Conservation (phyloP, 2,888 invertebrate species). For the Balanococcus diminutus region DNA sequence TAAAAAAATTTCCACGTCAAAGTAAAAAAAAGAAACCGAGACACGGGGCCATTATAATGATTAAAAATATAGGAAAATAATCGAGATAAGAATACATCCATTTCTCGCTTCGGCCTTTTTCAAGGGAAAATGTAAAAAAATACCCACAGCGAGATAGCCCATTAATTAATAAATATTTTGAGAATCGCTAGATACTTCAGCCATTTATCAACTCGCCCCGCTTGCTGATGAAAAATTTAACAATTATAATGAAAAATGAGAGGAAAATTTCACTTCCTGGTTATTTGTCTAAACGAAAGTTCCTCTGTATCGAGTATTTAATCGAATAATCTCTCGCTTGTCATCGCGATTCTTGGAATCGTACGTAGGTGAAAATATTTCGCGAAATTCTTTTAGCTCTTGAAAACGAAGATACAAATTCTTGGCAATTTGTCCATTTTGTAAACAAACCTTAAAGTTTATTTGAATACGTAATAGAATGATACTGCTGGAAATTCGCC, state of each 20-base stretch:
- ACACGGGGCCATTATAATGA: background rate
- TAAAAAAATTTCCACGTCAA: background rate
- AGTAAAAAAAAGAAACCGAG: background rate
- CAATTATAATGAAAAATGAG: background rate
- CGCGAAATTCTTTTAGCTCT: background rate
- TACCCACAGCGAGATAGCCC: background rate
- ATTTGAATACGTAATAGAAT: background rate
- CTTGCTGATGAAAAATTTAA: background rate
- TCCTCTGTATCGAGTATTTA: background rate
- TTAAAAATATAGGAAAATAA: background rate
- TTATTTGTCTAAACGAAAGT: background rate
- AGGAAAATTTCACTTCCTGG: background rate
- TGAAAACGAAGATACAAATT: background rate
- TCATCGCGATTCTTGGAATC: background rate
- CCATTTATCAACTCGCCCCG: background rate
- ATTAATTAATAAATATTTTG: background rate
- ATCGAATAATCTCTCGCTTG: background rate
- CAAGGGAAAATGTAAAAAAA: background rate
- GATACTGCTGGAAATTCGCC: background rate
- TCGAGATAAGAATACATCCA: background rate
- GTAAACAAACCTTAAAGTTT: background rate
- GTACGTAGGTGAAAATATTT: background rate
- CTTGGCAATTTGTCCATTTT: background rate
- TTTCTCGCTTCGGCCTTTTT: background rate
- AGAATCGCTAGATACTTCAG: background rate